Evolutionary conservation across 2,797 vertebrate genomes (phyloP).

Genomic region (Melanotaenia boesemani): DNA sequence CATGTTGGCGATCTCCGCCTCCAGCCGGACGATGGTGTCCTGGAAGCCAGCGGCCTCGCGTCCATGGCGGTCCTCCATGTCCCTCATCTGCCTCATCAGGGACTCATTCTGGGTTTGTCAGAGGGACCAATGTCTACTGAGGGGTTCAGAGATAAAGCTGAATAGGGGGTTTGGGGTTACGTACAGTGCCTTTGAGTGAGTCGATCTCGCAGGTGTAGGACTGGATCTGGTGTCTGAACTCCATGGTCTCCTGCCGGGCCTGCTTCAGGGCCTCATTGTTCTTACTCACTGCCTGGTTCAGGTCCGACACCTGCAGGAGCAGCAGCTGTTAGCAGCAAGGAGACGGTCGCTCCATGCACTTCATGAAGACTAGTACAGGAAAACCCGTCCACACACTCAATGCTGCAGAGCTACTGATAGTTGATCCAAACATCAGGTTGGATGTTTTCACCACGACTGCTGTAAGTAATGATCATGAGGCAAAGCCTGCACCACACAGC

Average conservation of each 20-base stretch:
- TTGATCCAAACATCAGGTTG: too few species aligned
- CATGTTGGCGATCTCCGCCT: slow-evolving; percentile 92
- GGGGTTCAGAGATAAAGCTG: not conserved
- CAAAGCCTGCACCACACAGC: too few species aligned
- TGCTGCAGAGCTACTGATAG: too few species aligned
- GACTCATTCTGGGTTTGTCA: slow-evolving; percentile 85
- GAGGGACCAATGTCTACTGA: not conserved
- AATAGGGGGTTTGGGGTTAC: not conserved
- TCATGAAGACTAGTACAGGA: too few species aligned
- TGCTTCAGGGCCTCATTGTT: slow-evolving; percentile 92
- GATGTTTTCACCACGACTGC: too few species aligned
- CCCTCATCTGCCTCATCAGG: slow-evolving; percentile 91
- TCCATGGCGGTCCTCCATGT: slow-evolving; percentile 92
- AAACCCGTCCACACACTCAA: too few species aligned
- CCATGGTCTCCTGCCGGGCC: slow-evolving; percentile 94
- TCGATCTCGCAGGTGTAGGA: slow-evolving; percentile 96
- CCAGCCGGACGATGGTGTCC: slow-evolving; percentile 88
- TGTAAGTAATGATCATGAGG: too few species aligned
- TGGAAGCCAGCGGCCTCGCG: slow-evolving; percentile 88
- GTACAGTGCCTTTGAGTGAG: slow-evolving; percentile 94
- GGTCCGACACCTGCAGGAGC: slow-evolving; percentile 87
- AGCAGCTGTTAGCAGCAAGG: too few species aligned
- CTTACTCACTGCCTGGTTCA: slow-evolving; percentile 94
- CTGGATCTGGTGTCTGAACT: slow-evolving; percentile 97
- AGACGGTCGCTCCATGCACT: too few species aligned